Conservation (phyloP, 2,113 vertebrate species). For the Phrynocephalus versicolor region DNA sequence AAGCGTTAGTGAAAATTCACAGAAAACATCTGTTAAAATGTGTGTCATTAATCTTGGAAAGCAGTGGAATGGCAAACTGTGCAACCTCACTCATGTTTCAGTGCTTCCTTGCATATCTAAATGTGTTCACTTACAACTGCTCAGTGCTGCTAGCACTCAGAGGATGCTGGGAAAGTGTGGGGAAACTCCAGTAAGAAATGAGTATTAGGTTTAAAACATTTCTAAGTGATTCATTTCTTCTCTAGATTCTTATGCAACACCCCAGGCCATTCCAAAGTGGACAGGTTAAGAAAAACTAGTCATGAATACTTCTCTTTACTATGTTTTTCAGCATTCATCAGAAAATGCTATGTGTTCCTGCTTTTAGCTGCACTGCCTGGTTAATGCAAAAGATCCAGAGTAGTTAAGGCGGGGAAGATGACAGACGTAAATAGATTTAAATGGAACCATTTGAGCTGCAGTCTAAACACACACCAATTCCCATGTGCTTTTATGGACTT, state of each 20-base stretch:
- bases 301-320: too few relatives aligned
- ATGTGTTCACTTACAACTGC: not conserved
- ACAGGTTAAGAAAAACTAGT: not conserved
- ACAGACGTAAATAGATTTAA: not conserved
- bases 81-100: not conserved
- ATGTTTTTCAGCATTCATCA: too few relatives aligned
- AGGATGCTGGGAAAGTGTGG: not conserved
- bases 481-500: too few relatives aligned
- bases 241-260: too few relatives aligned
- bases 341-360: too few relatives aligned
- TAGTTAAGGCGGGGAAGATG: not conserved
- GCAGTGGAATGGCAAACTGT: not conserved
- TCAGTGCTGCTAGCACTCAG: not conserved
- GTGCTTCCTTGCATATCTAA: not conserved
- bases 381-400: not conserved
- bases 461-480: too few relatives aligned
- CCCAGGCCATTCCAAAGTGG: not conserved
- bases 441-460: not conserved
- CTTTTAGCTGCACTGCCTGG: not conserved
- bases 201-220: not conserved
- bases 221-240: not conserved
- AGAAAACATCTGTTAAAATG: not conserved
- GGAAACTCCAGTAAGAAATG: not conserved
- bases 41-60: not conserved
- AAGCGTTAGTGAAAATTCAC: not conserved